Conservation (phyloP, 2,113 vertebrate genomes). For the Crypturellus undulatus region DNA sequence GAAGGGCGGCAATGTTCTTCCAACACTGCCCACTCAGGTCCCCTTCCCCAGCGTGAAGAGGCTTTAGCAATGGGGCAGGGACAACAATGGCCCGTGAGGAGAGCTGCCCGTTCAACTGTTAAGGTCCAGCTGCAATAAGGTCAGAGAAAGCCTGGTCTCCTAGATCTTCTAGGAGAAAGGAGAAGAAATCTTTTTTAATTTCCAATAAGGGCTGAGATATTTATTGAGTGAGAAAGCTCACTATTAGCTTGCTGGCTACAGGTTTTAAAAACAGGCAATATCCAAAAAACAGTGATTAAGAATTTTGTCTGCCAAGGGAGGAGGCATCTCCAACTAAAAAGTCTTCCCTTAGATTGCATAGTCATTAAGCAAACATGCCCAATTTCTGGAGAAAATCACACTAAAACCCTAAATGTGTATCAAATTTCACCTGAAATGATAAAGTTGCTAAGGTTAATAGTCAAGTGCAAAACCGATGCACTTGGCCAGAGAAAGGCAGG, state of each 20-base stretch:
- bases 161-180: not conserved
- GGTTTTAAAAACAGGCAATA: not conserved
- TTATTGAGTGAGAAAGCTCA: not conserved
- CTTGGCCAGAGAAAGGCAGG: not conserved
- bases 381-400: not conserved
- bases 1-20: not conserved
- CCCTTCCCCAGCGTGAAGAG: not conserved
- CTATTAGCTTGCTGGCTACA: not conserved
- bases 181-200: not conserved
- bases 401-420: not conserved
- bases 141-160: fast-evolving
- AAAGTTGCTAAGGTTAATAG: not conserved
- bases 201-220: not conserved
- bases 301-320: not conserved
- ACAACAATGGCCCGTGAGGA: not conserved
- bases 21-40: not conserved
- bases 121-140: not conserved
- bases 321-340: not conserved
- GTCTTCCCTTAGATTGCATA: not conserved
- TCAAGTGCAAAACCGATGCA: not conserved
- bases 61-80: not conserved
- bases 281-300: not conserved
- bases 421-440: not conserved
- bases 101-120: not conserved
- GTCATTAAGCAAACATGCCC: not conserved